These are phyloP conservation scores for Trogon surrucura DNA, from an alignment of 2,113 vertebrate species.

Conservation along the genomic window DNA sequence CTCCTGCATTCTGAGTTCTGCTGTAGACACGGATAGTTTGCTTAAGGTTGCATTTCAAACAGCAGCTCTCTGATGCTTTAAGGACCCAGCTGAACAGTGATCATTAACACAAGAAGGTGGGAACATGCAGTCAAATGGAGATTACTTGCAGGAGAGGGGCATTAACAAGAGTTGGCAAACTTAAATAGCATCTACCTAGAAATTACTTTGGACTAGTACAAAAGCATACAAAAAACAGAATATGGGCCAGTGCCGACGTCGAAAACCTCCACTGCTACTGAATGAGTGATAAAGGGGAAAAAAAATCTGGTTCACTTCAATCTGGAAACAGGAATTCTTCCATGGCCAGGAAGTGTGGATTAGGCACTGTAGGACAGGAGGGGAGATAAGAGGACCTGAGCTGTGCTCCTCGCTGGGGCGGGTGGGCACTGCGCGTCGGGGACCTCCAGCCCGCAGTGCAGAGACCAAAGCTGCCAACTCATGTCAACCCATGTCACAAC, in stretches of 20 bases:
- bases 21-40: background rate
- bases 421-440: accelerated
- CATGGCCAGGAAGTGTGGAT: background rate
- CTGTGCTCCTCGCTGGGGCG: background rate
- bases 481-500: background rate
- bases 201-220: background rate
- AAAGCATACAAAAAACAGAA: background rate
- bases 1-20: background rate
- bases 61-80: conserved; percentile 1
- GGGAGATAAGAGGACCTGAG: background rate
- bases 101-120: background rate
- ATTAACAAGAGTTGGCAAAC: background rate
- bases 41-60: conserved; percentile 48
- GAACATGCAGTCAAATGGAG: background rate
- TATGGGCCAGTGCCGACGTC: accelerated
- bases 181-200: background rate
- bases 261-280: background rate
- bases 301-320: background rate
- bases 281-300: background rate
- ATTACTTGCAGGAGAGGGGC: background rate
- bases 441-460: background rate
- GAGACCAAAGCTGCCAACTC: background rate
- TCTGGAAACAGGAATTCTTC: background rate
- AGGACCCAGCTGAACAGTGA: background rate
- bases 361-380: background rate